Percentiles rank a stretch among this genome's conserved stretches.
Evolutionary conservation across 2,113 vertebrate genomes (phyloP).

Genomic region (Nyctibius bracteatus): DNA sequence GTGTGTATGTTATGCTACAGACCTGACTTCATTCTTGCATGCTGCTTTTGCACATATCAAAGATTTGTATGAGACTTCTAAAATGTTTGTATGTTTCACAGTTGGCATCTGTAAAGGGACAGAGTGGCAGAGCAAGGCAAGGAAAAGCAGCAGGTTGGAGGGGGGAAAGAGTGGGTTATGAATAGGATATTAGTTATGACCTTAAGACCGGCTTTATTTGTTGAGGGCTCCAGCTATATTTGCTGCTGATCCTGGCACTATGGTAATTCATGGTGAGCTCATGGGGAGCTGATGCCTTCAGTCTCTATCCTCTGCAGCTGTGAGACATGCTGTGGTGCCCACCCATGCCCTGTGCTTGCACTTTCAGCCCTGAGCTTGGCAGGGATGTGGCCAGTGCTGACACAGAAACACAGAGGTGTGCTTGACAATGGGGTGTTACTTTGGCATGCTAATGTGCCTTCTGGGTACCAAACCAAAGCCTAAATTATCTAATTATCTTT

Average conservation of each 20-base stretch:
- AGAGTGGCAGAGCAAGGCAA: not conserved
- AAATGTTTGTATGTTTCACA: not conserved
- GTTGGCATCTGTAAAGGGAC: not conserved
- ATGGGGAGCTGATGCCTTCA: not conserved
- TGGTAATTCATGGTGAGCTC: not conserved
- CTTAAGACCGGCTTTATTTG: not conserved
- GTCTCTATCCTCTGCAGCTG: not conserved
- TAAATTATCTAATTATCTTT: not conserved
- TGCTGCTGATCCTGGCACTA: not conserved
- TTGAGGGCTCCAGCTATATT: not conserved
- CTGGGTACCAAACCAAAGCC: not conserved
- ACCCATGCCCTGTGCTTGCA: rapidly evolving
- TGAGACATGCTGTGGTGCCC: not conserved
- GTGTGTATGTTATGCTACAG: not conserved
- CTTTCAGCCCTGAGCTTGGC: not conserved
- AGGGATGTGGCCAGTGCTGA: too few species aligned
- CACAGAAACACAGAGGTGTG: not conserved
- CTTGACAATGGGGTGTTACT: not conserved
- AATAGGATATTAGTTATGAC: not conserved
- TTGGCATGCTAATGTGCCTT: rapidly evolving
- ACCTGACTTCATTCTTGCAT: not conserved
- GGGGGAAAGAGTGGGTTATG: not conserved
- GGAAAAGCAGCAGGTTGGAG: not conserved
- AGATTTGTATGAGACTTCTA: not conserved
- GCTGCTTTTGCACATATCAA: not conserved